These are phyloP conservation scores for Pterobdella sp. DNA, from an alignment of 2,888 invertebrate genomes.

Conservation along the genomic window DNA sequence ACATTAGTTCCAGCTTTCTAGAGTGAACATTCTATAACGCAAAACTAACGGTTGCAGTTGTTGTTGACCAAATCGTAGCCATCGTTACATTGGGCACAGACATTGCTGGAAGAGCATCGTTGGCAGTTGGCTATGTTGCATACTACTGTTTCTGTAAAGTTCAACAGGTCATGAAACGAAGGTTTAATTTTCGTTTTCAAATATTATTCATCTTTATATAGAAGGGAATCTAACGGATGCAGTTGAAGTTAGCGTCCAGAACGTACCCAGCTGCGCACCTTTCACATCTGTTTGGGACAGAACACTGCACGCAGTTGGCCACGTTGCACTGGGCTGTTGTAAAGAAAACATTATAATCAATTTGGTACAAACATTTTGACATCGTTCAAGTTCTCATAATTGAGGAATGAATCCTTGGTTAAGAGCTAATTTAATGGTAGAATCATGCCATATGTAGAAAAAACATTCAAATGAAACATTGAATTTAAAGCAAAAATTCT, in stretches of 20 bases:
- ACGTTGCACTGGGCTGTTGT: conserved; percentile 18
- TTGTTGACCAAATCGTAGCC: not conserved
- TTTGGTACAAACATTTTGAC: too few relatives aligned
- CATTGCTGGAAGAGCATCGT: not conserved
- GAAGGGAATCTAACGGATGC: not conserved
- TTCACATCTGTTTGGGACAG: conserved; percentile 6
- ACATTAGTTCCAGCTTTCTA: too few relatives aligned
- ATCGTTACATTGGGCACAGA: conserved; percentile 2
- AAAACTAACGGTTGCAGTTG: not conserved
- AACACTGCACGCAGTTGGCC: conserved; percentile 15
- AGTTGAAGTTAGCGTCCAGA: not conserved
- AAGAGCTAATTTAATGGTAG: too few relatives aligned
- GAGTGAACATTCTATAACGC: not conserved
- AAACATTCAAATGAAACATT: too few relatives aligned
- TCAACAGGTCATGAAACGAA: not conserved
- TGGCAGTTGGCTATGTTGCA: conserved; percentile 17
- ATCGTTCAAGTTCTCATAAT: too few relatives aligned
- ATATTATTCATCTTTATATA: conserved; percentile 11
- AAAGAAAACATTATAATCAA: too few relatives aligned
- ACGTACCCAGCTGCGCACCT: conserved; percentile 6
- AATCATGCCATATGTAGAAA: too few relatives aligned
- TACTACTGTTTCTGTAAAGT: not conserved
- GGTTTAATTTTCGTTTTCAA: not conserved
- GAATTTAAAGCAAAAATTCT: too few relatives aligned
- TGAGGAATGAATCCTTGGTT: too few relatives aligned